Base-by-base conservation (phyloP, 2,797 vertebrate genomes). In the Notolepis coatsorum region DNA sequence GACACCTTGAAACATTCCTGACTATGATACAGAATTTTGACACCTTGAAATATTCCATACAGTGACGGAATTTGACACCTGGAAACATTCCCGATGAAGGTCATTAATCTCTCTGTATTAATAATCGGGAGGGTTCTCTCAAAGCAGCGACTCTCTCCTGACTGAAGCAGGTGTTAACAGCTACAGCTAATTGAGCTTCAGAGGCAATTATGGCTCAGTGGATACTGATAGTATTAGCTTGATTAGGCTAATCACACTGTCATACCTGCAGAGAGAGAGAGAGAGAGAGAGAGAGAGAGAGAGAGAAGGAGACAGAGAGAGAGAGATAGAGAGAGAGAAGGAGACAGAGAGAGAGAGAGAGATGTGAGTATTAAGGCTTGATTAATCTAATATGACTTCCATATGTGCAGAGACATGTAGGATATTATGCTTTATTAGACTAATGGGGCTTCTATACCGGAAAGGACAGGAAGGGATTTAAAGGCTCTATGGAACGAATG, bases 81-180 rank as follows among this genome's bases (percentile, higher is more conserved):
- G 35, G 24, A 15, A 59, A 47, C 31, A 47, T 23, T 48, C 45
- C 48, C 30, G 12, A 47, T 31, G 33, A 59, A 35, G 23, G 35
- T 15, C 37, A 27, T 35, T 25, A 37, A 38, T 17, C 7, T 52
- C 65, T 70, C 58, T 73, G 38, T 7, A 42, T 42, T 56, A 56
- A 42, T 56, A 56, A 56, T 56, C 43, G 27, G 9, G 39, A n/a
- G n/a, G n/a, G 38, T 18, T 31, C 38, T 42, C 21, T 61, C 64
- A 73, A 74, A 59, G 77, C 74, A 8, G 33, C n/a, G 35, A 48
- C 58, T 86, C 58, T 59, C 68, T 72, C 55, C 43, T 70, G 74
- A 77, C 52, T 80, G 79, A 75, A 73, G 83, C 83, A 89, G 89
- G 90, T 90, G 90, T 77, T 86, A 92, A 92, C 88, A 85, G 81